phyloP scores from a whole-genome alignment of 1,140 invertebrate genomes.

The Sitophilus oryzae region DNA sequence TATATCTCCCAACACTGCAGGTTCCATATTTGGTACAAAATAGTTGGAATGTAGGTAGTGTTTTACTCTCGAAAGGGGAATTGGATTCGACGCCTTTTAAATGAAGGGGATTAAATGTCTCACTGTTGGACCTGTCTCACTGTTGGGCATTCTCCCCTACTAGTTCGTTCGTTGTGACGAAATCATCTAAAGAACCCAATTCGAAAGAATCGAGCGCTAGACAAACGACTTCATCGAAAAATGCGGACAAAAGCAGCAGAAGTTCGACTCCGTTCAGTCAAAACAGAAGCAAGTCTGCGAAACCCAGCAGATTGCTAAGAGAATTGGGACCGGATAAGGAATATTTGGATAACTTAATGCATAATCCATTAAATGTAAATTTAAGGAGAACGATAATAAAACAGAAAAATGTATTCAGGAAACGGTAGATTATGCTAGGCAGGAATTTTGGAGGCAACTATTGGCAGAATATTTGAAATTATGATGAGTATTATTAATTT shows the following conservation, averaged over 20 bases:
- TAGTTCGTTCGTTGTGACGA: slow-evolving; percentile 45
- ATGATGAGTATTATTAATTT: not conserved
- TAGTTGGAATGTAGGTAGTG: no score
- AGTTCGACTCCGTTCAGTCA: slow-evolving; percentile 21
- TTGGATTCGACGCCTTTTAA: no score
- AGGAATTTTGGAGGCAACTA: slow-evolving; percentile 76
- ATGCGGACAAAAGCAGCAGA: slow-evolving; percentile 14
- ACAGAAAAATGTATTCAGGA: slow-evolving; percentile 63
- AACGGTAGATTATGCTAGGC: slow-evolving; percentile 65
- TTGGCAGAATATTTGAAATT: slow-evolving; percentile 43
- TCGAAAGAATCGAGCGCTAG: slow-evolving; percentile 7
- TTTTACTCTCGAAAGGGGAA: no score
- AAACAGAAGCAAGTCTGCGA: slow-evolving; percentile 35
- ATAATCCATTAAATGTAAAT: slow-evolving; percentile 56
- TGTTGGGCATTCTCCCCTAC: no score
- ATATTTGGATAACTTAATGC: slow-evolving; percentile 69
- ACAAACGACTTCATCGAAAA: slow-evolving; percentile 8
- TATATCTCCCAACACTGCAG: no score
- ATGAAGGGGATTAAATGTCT: no score
- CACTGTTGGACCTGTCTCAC: no score
- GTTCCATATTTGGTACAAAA: no score
- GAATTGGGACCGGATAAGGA: slow-evolving; percentile 72
- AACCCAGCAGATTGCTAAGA: slow-evolving; percentile 54
- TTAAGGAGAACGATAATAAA: slow-evolving; percentile 53
- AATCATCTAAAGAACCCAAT: not conserved